Evolutionary conservation across 2,113 vertebrate species (phyloP).

Genomic region (Pholis gunnellus): DNA sequence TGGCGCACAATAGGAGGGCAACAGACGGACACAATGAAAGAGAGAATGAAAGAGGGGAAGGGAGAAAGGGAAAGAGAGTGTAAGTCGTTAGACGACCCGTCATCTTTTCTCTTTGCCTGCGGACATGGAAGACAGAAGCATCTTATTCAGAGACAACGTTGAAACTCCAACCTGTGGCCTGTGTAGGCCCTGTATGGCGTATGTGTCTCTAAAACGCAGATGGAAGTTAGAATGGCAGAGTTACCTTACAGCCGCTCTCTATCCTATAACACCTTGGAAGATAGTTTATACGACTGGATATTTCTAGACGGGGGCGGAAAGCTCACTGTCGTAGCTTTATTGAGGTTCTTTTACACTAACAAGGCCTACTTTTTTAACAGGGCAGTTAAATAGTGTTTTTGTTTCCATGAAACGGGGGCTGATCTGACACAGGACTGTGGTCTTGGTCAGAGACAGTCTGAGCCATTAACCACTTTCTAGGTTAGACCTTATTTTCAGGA

Average conservation of each 20-base stretch:
- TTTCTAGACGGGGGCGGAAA: constrained; percentile 39
- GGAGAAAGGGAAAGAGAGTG: constrained; percentile 28
- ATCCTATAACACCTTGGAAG: neutral
- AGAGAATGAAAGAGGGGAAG: constrained; percentile 21
- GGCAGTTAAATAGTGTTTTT: constrained; percentile 64
- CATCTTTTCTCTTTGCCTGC: constrained; percentile 6
- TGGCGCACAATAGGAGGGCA: constrained; percentile 63
- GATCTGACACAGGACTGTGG: constrained; percentile 61
- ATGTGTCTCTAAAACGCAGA: neutral
- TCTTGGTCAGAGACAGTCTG: constrained; percentile 61
- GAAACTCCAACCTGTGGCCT: constrained; percentile 20
- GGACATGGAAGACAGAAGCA: neutral
- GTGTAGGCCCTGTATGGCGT: too few species aligned
- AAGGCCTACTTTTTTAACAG: constrained; percentile 56
- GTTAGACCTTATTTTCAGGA: constrained; percentile 13
- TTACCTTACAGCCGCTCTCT: neutral
- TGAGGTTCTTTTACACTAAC: constrained; percentile 51
- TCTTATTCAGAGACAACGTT: constrained; percentile 7
- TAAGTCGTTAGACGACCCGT: constrained; percentile 18
- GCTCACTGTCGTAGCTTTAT: constrained; percentile 38
- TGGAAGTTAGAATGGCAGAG: neutral
- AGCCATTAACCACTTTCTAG: constrained; percentile 29
- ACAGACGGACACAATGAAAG: constrained; percentile 58
- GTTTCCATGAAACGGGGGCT: constrained; percentile 72
- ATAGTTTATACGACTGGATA: constrained; percentile 19